A percentile compares a stretch with the other conserved stretches of the same genome.
Evolutionary conservation across 2,888 invertebrate species (phyloP).

Genomic region (Chrysodeixis includens): DNA sequence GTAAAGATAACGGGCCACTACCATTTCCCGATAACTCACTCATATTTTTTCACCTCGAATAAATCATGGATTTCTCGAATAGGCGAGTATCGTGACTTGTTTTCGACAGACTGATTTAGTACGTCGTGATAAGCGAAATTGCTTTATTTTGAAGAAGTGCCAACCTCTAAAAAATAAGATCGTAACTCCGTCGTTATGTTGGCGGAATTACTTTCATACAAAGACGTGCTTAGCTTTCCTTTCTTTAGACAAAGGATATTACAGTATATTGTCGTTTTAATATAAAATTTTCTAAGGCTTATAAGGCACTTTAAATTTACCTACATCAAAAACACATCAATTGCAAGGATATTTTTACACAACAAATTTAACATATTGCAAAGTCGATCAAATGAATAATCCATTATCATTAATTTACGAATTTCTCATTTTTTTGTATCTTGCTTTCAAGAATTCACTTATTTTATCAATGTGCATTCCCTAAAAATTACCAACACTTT

Average conservation of each 20-base stretch:
- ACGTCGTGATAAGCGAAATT: constrained; percentile 52
- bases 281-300: constrained; percentile 5
- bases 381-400: no score
- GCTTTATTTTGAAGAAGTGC: constrained; percentile 56
- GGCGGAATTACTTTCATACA: constrained; percentile 45
- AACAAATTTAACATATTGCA: no score
- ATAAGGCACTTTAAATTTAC: no score
- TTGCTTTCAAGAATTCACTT: no score
- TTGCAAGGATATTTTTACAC: no score
- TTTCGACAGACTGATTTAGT: constrained; percentile 50
- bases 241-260: constrained; percentile 37
- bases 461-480: no score
- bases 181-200: constrained; percentile 47
- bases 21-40: constrained; percentile 44
- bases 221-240: constrained; percentile 48
- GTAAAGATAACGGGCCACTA: constrained; percentile 55
- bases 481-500: no score
- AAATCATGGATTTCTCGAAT: constrained; percentile 14
- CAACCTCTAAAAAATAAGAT: constrained; percentile 52
- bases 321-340: no score
- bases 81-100: constrained; percentile 29
- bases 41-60: constrained; percentile 19
- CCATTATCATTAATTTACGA: no score
- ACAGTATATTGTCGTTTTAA: constrained; percentile 18
- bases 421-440: no score